Base-by-base conservation (phyloP, 2,797 vertebrate genomes). In the Linurgus olivaceus region DNA sequence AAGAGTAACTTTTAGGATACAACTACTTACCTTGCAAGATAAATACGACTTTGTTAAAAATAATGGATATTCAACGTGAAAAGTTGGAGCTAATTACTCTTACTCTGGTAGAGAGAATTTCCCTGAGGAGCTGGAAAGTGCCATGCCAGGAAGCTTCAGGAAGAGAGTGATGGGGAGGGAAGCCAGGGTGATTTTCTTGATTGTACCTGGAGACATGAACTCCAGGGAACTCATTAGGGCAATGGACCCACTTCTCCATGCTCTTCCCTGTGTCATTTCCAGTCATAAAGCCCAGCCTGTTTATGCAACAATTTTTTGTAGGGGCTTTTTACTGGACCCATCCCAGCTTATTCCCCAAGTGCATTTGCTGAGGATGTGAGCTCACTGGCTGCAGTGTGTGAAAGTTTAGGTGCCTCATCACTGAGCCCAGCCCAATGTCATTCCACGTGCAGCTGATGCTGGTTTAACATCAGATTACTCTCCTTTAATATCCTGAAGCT, bases 401-500 rank as follows among this genome's bases (percentile, higher is more conserved):
- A 23, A 90, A 77, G 50, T 33, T 80, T 31, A 54, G 24, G 42
- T 0, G 2, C 29, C 0, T 3, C 48, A 72, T 33, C 31, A 33
- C 57, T 19, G n/a, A 80, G 29, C 17, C 59, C 45, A 94, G 42
- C 50, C 47, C 54, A 0, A 0, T 75, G 62, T 17, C 38, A 74
- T 65, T 90, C 68, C 59, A 66, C 4, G 0, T 61, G 54, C 47
- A n/a, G 31, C 63, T 81, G 78, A 54, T 47, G 26, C 29, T 90
- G 52, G 5, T 72, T 93, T 75, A 82, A 63, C 45, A 85, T 54
- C 66, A 93, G n/a, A 28, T 81, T 45, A 9, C 8, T 75, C 50
- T 78, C 13, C 57, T 86, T 68, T 82, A 84, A 79, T 70, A 87
- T 59, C 47, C 63, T 81, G 80, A 73, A 91, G 67, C 8, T 73